A percentile compares a stretch with the other conserved stretches of the same genome.
Evolutionary conservation across 92 coral and sea anemone species (phyloP).

Genomic region (Epizoanthus fatuus): DNA sequence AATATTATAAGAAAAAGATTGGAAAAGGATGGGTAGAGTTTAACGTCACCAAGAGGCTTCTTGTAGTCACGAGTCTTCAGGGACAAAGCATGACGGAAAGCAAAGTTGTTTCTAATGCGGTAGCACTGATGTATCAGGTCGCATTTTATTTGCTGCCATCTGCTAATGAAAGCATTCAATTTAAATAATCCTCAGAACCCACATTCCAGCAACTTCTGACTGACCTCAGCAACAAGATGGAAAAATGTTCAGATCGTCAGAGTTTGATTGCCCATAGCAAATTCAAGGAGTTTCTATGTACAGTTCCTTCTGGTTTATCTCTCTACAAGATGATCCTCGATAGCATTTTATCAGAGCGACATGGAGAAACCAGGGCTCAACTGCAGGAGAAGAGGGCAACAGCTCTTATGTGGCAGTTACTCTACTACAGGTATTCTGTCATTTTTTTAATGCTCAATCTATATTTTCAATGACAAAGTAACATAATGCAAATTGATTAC

Average conservation of each 20-base stretch:
- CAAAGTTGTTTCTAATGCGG: too few relatives aligned
- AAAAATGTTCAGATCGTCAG: not conserved
- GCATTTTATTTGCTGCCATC: too few relatives aligned
- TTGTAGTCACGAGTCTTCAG: too few relatives aligned
- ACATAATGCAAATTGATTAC: not conserved
- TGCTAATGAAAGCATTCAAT: too few relatives aligned
- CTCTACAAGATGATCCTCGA: conserved; percentile 21
- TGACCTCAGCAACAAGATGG: conserved; percentile 8
- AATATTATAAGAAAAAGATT: too few relatives aligned
- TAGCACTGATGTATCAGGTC: too few relatives aligned
- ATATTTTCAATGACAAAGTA: too few relatives aligned
- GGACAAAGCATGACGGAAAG: too few relatives aligned
- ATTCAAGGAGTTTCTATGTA: not conserved
- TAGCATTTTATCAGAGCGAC: conserved; percentile 61
- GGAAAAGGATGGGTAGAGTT: too few relatives aligned
- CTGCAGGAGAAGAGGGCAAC: conserved; percentile 76
- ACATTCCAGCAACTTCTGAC: conserved; percentile 14
- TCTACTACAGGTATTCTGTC: conserved; percentile 49
- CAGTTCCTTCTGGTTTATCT: not conserved
- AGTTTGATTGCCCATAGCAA: not conserved
- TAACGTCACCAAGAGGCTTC: too few relatives aligned
- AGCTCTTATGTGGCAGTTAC: conserved; percentile 70
- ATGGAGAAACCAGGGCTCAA: conserved; percentile 52
- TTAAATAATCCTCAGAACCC: not conserved
- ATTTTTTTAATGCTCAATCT: not conserved